Evolutionary conservation across 2,888 invertebrate species (phyloP).

Genomic region (Carterocephalus palaemon): DNA sequence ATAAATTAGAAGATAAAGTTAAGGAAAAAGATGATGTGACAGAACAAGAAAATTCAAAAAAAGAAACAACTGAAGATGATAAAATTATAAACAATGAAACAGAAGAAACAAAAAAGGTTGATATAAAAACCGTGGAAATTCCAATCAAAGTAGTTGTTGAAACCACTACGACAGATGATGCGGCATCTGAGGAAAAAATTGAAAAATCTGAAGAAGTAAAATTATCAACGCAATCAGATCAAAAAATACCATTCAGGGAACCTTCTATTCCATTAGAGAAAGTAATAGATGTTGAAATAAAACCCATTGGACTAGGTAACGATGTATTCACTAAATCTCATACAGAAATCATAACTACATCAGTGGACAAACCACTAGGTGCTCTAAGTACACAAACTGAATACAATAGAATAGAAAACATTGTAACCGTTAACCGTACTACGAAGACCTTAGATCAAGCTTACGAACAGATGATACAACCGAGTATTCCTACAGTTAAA

Average conservation of each 20-base stretch:
- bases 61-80: slow-evolving; percentile 31
- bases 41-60: slow-evolving; percentile 29
- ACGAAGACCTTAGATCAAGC: slow-evolving; percentile 64
- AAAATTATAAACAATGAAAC: slow-evolving; percentile 16
- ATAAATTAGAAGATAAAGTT: slow-evolving; percentile 29
- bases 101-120: slow-evolving; percentile 32
- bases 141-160: slow-evolving; percentile 24
- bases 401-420: slow-evolving; percentile 67
- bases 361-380: slow-evolving; percentile 49
- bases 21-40: slow-evolving; percentile 27
- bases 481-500: slow-evolving; percentile 58
- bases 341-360: slow-evolving; percentile 64
- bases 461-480: slow-evolving; percentile 59
- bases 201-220: slow-evolving; percentile 35
- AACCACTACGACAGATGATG: not conserved
- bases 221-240: slow-evolving; percentile 35
- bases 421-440: slow-evolving; percentile 67
- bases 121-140: slow-evolving; percentile 24
- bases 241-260: slow-evolving; percentile 54
- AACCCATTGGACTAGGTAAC: slow-evolving; percentile 61
- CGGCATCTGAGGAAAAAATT: slow-evolving; percentile 34
- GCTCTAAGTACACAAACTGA: slow-evolving; percentile 63
- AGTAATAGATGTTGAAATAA: slow-evolving; percentile 71
- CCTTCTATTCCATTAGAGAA: slow-evolving; percentile 68
- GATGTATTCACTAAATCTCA: slow-evolving; percentile 60